phyloP scores from a whole-genome alignment of 2,113 vertebrate genomes.

The Trematocara variabile region DNA sequence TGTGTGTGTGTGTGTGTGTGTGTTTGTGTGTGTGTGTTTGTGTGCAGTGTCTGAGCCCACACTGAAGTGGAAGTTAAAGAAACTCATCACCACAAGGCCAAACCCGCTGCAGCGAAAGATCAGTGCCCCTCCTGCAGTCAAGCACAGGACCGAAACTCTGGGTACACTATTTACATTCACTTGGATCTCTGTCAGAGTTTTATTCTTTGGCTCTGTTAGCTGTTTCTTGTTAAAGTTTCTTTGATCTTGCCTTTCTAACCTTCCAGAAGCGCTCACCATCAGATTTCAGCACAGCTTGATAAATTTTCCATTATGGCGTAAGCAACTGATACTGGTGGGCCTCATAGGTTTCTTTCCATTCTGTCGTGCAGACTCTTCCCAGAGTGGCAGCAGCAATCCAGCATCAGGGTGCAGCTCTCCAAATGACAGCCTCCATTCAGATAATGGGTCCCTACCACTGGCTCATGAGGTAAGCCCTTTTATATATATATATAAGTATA shows the following conservation, averaged over 20 bases:
- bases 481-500: background rate
- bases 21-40: background rate
- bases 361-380: conserved; percentile 81
- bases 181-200: background rate
- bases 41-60: conserved; percentile 89
- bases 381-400: conserved; percentile 87
- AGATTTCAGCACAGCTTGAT: background rate
- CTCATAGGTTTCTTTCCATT: background rate
- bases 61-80: conserved; percentile 89
- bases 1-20: too few relatives aligned
- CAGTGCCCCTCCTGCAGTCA: conserved; percentile 83
- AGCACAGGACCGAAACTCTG: conserved; percentile 76
- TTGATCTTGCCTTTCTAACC: background rate
- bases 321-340: background rate
- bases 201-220: background rate
- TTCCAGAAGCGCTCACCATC: background rate
- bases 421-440: conserved; percentile 83
- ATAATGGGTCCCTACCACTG: conserved; percentile 72
- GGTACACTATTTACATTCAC: conserved; percentile 64
- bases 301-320: background rate
- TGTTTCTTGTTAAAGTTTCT: background rate
- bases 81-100: conserved; percentile 84
- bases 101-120: conserved; percentile 89
- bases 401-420: conserved; percentile 89
- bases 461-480: conserved; percentile 75